Evolutionary conservation across 1,140 invertebrate species (phyloP).

Genomic region (Pemphigus obesinymphae): DNA sequence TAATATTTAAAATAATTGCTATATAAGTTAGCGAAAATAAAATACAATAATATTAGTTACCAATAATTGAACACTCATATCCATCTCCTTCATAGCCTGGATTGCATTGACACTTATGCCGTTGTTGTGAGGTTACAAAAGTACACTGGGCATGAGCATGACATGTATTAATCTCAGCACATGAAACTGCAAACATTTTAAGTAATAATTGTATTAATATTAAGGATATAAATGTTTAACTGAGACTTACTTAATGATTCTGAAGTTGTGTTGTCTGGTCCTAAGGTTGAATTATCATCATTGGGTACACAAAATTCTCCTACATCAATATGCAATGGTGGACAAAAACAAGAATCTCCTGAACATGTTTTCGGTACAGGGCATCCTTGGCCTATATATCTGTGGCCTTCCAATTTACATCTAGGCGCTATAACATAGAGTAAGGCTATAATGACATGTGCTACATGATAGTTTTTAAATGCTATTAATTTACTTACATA

Average conservation of each 20-base stretch:
- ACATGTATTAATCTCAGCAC: constrained; percentile 70
- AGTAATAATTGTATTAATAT: neutral
- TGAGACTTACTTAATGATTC: neutral
- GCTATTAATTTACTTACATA: constrained; percentile 1
- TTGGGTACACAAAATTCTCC: neutral
- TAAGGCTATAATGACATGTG: neutral
- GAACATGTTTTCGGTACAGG: neutral
- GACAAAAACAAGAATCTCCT: neutral
- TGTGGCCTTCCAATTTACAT: neutral
- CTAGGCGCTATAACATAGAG: neutral
- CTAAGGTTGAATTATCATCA: neutral
- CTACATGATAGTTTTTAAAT: neutral
- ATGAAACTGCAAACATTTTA: constrained; percentile 56
- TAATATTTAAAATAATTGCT: too few species aligned
- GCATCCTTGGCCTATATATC: neutral
- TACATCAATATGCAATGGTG: neutral
- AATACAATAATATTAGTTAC: too few species aligned
- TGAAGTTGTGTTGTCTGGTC: neutral
- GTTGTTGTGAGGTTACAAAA: constrained; percentile 70
- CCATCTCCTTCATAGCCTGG: constrained; percentile 60
- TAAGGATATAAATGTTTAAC: neutral
- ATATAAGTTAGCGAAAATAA: too few species aligned
- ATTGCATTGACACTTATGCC: constrained; percentile 64
- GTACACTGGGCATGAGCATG: constrained; percentile 71
- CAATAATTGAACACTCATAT: constrained; percentile 49